Conservation (phyloP, 23 tunicate genomes). For the Phallusia fumigata region DNA sequence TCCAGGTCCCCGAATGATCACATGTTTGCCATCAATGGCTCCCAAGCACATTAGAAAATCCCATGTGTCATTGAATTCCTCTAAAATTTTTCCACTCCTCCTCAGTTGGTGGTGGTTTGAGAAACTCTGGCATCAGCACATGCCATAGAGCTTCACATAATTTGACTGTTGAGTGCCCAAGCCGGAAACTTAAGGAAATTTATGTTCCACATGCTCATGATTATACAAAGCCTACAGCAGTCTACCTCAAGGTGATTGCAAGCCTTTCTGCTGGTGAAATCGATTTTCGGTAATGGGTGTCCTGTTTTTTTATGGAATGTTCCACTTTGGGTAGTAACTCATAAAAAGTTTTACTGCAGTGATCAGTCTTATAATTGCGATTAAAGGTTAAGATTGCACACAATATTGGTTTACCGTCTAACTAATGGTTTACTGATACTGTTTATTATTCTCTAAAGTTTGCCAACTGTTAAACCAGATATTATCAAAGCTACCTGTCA, state of each 20-base stretch:
- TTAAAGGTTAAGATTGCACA: too few relatives aligned
- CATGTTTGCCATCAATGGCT: constrained; percentile 41
- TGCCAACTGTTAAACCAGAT: too few relatives aligned
- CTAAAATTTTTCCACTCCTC: constrained; percentile 12
- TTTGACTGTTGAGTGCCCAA: constrained; percentile 34
- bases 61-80: constrained; percentile 14
- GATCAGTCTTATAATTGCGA: neutral
- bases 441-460: too few relatives aligned
- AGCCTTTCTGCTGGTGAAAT: constrained; percentile 19
- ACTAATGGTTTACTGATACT: too few relatives aligned
- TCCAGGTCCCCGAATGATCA: constrained; percentile 29
- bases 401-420: too few relatives aligned
- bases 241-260: constrained; percentile 15
- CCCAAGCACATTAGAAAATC: constrained; percentile 11
- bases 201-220: constrained; percentile 1
- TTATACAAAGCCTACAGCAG: neutral
- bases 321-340: constrained; percentile 19
- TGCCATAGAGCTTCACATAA: constrained; percentile 24
- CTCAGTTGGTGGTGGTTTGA: constrained; percentile 16
- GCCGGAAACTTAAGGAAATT: constrained; percentile 16
- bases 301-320: constrained; percentile 3
- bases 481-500: too few relatives aligned
- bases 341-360: neutral
- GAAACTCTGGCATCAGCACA: constrained; percentile 9
- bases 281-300: constrained; percentile 20